Base-by-base conservation (phyloP, 1,140 invertebrate genomes). In the Ceratina japonica region DNA sequence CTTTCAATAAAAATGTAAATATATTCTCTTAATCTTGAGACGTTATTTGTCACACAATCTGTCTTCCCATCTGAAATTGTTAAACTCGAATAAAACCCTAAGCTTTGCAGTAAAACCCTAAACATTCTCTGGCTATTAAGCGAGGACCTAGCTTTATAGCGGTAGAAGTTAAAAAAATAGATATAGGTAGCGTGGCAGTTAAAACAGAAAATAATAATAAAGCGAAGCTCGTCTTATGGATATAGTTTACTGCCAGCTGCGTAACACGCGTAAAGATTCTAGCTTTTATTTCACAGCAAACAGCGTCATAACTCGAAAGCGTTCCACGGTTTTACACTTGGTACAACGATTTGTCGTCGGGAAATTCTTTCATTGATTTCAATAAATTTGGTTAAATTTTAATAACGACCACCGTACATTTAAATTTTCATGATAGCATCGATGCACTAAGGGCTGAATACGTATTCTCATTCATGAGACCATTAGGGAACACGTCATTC, bases 241-340 rank as follows among this genome's bases (percentile, higher is more conserved):
- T n/a, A n/a, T n/a, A n/a, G 51, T 13, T 63, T 61, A 59, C 79
- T 73, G 54, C 24, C 2, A 49, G 54, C 27, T 72, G 58, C 64
- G 65, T 61, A 69, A 69, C 22, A 18, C 27, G 44, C 61, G 56
- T 71, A 82, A 83, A 49, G 13, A 69, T 74, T 59, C 37, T 79
- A 84, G 79, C 69, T 83, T 80, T 84, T 82, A 86, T 86, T 85
- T 76, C 69, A 52, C 0, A 54, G 31, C 58, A 24, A 52, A 54
- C 56, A 27, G 20, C 56, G 51, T 68, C 74, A 24, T 72, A 63
- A 69, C 52, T 58, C 18, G 58, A 69, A 73, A 77, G 61, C 27
- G 51, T 79, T 72, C n/a, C 61, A 20, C 3, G 75, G 31, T 71
- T 65, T 70, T 44, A 66, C 65, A 69, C 74, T 83, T 83, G 61